Evolutionary conservation across 2,888 invertebrate genomes (phyloP).

Genomic region (Heteromurus nitidus): DNA sequence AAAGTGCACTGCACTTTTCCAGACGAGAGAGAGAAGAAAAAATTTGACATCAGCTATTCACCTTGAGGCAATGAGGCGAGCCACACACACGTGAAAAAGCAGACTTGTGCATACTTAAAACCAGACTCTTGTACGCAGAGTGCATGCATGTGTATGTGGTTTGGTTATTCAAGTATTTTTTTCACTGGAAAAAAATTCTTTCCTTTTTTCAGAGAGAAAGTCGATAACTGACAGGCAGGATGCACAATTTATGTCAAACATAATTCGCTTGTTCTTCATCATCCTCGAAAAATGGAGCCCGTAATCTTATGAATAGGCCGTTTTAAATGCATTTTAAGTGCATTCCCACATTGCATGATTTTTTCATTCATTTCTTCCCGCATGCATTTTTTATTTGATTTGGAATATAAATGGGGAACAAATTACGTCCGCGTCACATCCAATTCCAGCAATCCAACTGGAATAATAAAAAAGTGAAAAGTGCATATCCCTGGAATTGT

Average conservation of each 20-base stretch:
- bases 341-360: slow-evolving; percentile 18
- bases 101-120: not conserved
- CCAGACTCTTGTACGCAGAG: too few relatives aligned
- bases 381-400: not conserved
- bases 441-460: slow-evolving; percentile 28
- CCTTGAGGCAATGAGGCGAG: too few relatives aligned
- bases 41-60: too few relatives aligned
- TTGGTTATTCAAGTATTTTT: too few relatives aligned
- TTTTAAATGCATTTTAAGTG: not conserved
- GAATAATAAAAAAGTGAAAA: too few relatives aligned
- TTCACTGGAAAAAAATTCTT: too few relatives aligned
- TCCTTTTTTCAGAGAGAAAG: slow-evolving; percentile 40
- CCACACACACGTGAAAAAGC: slow-evolving; percentile 4
- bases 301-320: not conserved
- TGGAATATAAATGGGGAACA: slow-evolving; percentile 6
- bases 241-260: slow-evolving; percentile 55
- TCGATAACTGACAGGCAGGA: slow-evolving; percentile 56
- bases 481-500: slow-evolving; percentile 27
- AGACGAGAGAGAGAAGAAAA: too few relatives aligned
- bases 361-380: slow-evolving; percentile 26
- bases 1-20: too few relatives aligned
- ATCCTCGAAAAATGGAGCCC: slow-evolving; percentile 21
- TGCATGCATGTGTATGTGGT: too few relatives aligned
- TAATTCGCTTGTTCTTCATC: slow-evolving; percentile 53
- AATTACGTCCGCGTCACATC: not conserved